phyloP scores from a whole-genome alignment of 2,113 vertebrate genomes.

The Ceyx cyanopectus region DNA sequence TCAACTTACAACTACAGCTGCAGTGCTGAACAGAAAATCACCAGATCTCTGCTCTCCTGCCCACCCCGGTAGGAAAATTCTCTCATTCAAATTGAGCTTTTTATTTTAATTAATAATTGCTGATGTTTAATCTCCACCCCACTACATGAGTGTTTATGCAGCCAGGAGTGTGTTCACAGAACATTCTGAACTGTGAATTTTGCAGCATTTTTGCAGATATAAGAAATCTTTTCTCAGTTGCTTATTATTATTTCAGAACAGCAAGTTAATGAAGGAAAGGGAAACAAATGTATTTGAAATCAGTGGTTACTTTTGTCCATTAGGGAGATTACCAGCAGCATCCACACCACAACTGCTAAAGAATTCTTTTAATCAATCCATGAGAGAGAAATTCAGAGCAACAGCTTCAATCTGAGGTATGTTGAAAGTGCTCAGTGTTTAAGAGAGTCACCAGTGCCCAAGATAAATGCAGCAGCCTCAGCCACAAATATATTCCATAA shows the following conservation, averaged over 20 bases:
- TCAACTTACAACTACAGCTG: neutral
- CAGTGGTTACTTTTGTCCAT: neutral
- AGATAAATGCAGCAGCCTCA: neutral
- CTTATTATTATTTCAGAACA: neutral
- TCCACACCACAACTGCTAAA: neutral
- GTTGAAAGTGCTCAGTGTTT: neutral
- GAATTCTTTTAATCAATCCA: neutral
- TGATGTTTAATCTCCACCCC: neutral
- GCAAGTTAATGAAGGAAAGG: neutral
- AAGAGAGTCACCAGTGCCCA: neutral
- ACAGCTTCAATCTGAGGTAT: neutral
- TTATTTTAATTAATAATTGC: neutral
- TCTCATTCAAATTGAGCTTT: neutral
- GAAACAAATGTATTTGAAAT: neutral
- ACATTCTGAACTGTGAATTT: neutral
- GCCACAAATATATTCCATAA: neutral
- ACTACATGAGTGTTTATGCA: neutral
- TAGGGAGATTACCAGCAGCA: neutral
- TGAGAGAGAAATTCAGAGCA: neutral
- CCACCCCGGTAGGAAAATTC: neutral
- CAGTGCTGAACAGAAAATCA: neutral
- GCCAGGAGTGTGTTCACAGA: too few species aligned
- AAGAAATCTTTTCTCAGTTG: neutral
- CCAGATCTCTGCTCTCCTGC: neutral
- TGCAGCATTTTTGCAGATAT: fast-evolving